Base-by-base conservation (phyloP, 2,113 vertebrate species). In the Odocoileus hemionus region DNA sequence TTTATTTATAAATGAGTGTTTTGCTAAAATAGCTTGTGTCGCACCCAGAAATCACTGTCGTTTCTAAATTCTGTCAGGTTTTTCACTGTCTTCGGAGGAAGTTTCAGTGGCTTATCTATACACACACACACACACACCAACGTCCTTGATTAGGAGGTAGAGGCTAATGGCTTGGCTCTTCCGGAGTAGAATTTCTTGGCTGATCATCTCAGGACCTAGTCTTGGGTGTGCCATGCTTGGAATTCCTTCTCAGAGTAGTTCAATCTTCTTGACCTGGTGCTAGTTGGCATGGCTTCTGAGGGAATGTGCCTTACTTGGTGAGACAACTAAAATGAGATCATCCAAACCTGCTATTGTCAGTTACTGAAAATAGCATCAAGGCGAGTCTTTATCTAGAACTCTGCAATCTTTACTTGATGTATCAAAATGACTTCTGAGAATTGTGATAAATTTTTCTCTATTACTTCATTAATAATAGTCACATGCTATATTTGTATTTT, bases 1-100 rank as follows among this genome's bases (percentile, higher is more conserved):
- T 28, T 89, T 93, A 80, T 76, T 60, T 96, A 70, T 43, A 95
- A 96, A 92, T 89, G 36, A 60, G 14, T 60, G 1, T 70, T 90
- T 94, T 86, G 50, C 28, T 88, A 82, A 96, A n/a, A 89, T 50
- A 64, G 28, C 70, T 86, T 43, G 25, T 21, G 50, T 7, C 21
- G 9, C 3, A 76, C 5, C 55, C 3, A 92, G 47, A 43, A 96
- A 97, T 89, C 8, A 36, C 19, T 67, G 4, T 83, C 5, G 36
- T 96, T 43, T 96, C 55, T 57, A 70, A 85, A 89, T 17, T n/a
- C 9, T 76, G 47, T 57, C 28, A 47, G 12, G 3, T 79, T 64
- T 79, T 30, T 17, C n/a, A 45, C 21, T 94, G 28, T 80, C 26
- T 88, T 94, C 26, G 52, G 13, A 94, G 14, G 3, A 57, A n/a